Percentiles rank a stretch among this genome's conserved stretches.
Conservation (phyloP, 2,888 invertebrate genomes). For the Protophormia terraenovae region DNA sequence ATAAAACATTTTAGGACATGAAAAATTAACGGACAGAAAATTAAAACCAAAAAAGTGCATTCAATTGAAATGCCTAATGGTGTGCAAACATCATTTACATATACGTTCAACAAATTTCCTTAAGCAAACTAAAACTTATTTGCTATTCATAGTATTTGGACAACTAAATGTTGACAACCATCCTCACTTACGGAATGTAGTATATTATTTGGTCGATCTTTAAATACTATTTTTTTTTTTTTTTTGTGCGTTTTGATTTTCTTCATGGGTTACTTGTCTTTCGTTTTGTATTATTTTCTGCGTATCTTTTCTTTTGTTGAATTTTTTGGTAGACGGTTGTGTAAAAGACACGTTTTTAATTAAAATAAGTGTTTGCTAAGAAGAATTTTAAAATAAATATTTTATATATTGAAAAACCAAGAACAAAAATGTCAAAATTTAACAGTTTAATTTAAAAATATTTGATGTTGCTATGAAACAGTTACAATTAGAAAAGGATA, state of each 20-base stretch:
- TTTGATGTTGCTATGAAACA: neutral
- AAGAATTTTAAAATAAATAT: neutral
- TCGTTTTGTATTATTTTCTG: neutral
- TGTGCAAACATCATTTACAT: neutral
- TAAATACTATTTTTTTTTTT: neutral
- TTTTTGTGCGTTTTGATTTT: too few relatives aligned
- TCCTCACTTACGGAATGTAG: too few relatives aligned
- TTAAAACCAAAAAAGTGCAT: neutral
- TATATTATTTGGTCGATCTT: neutral
- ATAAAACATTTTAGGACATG: too few relatives aligned
- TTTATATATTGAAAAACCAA: neutral
- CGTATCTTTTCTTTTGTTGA: neutral
- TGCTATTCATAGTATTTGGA: neutral
- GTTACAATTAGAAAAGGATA: neutral
- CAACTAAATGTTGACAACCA: too few relatives aligned
- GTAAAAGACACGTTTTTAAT: slow-evolving; percentile 1
- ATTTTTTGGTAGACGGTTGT: neutral
- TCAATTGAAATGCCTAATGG: neutral
- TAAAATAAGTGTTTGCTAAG: slow-evolving; percentile 1
- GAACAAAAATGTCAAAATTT: neutral
- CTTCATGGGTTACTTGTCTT: neutral
- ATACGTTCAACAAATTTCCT: neutral
- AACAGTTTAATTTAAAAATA: neutral
- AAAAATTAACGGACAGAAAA: too few relatives aligned
- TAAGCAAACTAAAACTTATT: neutral